Evolutionary conservation across 2,797 vertebrate species (phyloP).

Genomic region (Carcharodon carcharias): DNA sequence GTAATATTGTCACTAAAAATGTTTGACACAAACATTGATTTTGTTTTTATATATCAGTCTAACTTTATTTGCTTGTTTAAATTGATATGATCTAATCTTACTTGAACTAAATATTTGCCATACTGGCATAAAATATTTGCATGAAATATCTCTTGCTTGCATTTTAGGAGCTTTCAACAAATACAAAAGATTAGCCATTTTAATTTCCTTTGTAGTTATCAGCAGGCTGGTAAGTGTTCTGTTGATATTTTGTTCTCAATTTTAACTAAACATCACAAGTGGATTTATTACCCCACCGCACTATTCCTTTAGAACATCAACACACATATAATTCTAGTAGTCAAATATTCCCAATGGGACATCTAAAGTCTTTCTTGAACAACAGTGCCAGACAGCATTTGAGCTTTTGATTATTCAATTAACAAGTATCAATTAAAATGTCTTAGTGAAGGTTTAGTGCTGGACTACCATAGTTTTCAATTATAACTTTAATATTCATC

Average conservation of each 20-base stretch:
- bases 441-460: not conserved
- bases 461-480: not conserved
- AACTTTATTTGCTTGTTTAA: not conserved
- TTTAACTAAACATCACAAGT: not conserved
- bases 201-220: not conserved
- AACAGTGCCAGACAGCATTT: not conserved
- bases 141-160: not conserved
- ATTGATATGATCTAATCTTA: not conserved
- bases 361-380: not conserved
- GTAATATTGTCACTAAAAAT: not conserved
- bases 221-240: not conserved
- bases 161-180: not conserved
- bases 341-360: not conserved
- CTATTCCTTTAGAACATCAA: not conserved
- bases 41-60: not conserved
- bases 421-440: not conserved
- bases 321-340: not conserved
- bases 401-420: not conserved
- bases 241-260: not conserved
- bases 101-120: constrained; percentile 15
- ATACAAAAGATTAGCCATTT: not conserved
- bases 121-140: not conserved
- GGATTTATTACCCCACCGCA: not conserved
- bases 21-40: not conserved
- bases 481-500: not conserved